Evolutionary conservation across 2,797 vertebrate genomes (phyloP).

Genomic region (Enteromius fasciolatus): DNA sequence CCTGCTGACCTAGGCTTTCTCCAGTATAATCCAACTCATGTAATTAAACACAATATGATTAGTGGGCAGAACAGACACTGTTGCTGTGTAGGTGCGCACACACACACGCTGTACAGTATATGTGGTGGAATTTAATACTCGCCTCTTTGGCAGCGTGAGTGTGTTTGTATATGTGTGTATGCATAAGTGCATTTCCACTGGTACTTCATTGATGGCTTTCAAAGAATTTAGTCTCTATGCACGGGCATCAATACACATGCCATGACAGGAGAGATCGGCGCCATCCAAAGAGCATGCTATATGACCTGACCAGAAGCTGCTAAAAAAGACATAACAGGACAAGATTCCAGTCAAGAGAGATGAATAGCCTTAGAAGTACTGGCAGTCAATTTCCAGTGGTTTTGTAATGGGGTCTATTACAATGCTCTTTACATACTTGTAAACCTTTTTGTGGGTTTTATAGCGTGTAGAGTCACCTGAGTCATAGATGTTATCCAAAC

Average conservation of each 20-base stretch:
- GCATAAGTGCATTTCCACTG: slow-evolving; percentile 24
- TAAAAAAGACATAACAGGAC: not conserved
- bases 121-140: slow-evolving; percentile 11
- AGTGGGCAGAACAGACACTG: slow-evolving; percentile 12
- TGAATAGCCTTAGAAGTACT: slow-evolving; percentile 29
- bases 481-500: slow-evolving; percentile 49
- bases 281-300: not conserved
- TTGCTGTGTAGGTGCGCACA: slow-evolving; percentile 18
- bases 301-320: slow-evolving; percentile 5
- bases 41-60: slow-evolving; percentile 41
- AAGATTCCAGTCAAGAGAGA: not conserved
- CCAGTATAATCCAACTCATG: slow-evolving; percentile 1
- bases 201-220: slow-evolving; percentile 5
- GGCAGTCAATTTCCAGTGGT: slow-evolving; percentile 4
- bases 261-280: slow-evolving; percentile 7
- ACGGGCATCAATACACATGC: slow-evolving; percentile 27
- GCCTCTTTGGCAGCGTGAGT: not conserved
- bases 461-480: slow-evolving; percentile 38
- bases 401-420: slow-evolving; percentile 39
- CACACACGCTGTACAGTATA: not conserved
- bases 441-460: slow-evolving; percentile 29
- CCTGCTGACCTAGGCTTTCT: slow-evolving; percentile 32
- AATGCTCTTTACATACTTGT: slow-evolving; percentile 24
- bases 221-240: not conserved
- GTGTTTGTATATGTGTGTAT: not conserved